Evolutionary conservation across 2,888 invertebrate species (phyloP), one percentile per base, ranked within the genome.

Genomic region (Dryocosmus kuriphilus): DNA sequence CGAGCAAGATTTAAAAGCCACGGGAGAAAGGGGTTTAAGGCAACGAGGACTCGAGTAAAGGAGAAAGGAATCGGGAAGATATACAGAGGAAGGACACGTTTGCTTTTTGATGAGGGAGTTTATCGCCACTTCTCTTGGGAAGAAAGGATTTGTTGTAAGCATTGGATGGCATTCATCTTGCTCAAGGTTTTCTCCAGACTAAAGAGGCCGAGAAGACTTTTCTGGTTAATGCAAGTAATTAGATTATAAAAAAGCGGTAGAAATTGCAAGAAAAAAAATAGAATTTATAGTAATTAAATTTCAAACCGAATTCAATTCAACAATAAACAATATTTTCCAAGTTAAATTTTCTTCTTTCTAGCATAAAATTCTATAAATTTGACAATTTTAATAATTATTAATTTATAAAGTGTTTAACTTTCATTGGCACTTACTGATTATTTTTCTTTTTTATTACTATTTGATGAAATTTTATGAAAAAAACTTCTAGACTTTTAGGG

Each of bases 1-100:
- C 74, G 74, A 60, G 74, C 38, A 74, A 57, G 57, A 57, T 74
- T 74, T 16, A 60, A 74, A 74, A 74, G 74, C 57, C 61, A 61
- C 60, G 27, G 30, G 57, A 57, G 4, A 57, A 57, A 57, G 27
- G 30, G 7, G 46, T 71, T 71, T 30, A 71, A 51, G 71, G 51
- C 30, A 71, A 71, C 30, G 30, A 71, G 46, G 30, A 30, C 51
- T 71, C 16, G 30, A 14, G 51, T 51, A 24, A 41, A 71, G 51
- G 30, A 71, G 30, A 30, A 71, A 51, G 30, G 30, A 71, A 60
- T 76, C 27, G 16, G 2, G n/a, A 76, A 57, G 60, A 24, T 46
- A 65, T 67, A 55, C 14, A 65, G 22, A 51, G 27, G 55, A n/a
- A 41, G 35, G 24, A 38, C 65, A 65, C 30, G 32, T 55, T 38